A percentile compares a stretch with the other conserved stretches of the same genome.
phyloP scores from a whole-genome alignment of 2,113 vertebrate species.

The Cheirogaleus medius region DNA sequence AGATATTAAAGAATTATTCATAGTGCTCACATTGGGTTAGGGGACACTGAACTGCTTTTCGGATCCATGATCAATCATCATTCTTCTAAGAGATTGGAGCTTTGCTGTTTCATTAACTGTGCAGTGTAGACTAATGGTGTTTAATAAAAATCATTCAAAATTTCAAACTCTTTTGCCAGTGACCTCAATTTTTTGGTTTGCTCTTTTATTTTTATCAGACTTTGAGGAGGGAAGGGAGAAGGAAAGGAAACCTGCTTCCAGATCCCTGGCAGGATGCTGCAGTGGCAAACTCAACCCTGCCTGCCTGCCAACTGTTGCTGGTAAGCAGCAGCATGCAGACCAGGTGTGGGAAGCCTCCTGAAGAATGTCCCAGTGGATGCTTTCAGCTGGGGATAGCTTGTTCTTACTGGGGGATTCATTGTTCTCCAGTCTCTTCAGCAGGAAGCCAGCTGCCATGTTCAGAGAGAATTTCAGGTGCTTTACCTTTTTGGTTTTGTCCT shows the following conservation, averaged over 20 bases:
- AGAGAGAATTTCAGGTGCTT: background rate
- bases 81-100: conserved; percentile 72
- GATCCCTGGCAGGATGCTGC: background rate
- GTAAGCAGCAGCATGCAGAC: background rate
- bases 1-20: conserved; percentile 57
- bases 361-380: conserved; percentile 75
- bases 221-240: conserved; percentile 47
- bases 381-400: background rate
- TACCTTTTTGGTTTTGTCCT: background rate
- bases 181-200: conserved; percentile 60
- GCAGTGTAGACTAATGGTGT: conserved; percentile 76
- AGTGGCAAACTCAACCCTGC: background rate
- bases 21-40: conserved; percentile 59
- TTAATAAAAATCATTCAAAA: conserved; percentile 80
- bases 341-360: conserved; percentile 32
- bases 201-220: conserved; percentile 50
- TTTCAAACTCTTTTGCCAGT: conserved; percentile 73
- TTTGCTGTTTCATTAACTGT: conserved; percentile 80
- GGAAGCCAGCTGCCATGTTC: background rate
- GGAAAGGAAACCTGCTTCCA: background rate
- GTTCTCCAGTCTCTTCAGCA: background rate
- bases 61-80: conserved; percentile 63
- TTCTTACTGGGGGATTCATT: background rate
- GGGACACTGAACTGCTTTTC: conserved; percentile 65
- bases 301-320: background rate